Evolutionary conservation across 2,113 vertebrate species (phyloP), one percentile per base, ranked within the genome.

Genomic region (Perca flavescens): DNA sequence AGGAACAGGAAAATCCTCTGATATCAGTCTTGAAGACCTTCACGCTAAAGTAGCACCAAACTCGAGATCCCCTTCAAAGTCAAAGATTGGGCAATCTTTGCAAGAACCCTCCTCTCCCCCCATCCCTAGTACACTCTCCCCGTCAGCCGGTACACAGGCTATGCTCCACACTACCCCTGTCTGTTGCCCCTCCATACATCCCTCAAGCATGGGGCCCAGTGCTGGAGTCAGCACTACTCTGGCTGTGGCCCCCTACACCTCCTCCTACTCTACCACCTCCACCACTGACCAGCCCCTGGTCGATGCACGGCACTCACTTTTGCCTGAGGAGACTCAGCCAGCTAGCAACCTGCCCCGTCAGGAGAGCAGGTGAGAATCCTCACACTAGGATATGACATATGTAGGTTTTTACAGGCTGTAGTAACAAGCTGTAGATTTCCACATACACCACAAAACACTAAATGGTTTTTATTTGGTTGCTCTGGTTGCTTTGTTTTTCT

Each of bases 311-410:
- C 96, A 96, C 95, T 94, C 92, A 95, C 96, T 97, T 96, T 95
- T 96, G 94, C 96, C 97, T 93, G 94, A 96, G 96, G 97, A 98
- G 96, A 97, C 95, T 96, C 97, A 95, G 92, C 96, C 96, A 92
- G 96, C 96, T 96, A 96, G 95, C 96, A 94, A 95, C 93, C 92
- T 95, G 87, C 92, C 90, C 89, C 95, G 81, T 94, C 95, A 94
- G 92, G 94, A 80, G 72, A 96, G 90, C 97, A 99, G 98, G 98
- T 99, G 97, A 99, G 98, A 93, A 82, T 77, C 90, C 83, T 87
- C 91, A 28, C 91, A 90, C 90, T 74, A 73, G 86, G 86, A 86
- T 64, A 56, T 70, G 56, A 78, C 82, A 57, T 70, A 25, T 68
- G 49, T 72, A 76, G 85, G 53, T 71, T 15, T 68, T 86, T 77